Conservation (phyloP, 1,140 invertebrate genomes). For the Drosophila nigrodunni region DNA sequence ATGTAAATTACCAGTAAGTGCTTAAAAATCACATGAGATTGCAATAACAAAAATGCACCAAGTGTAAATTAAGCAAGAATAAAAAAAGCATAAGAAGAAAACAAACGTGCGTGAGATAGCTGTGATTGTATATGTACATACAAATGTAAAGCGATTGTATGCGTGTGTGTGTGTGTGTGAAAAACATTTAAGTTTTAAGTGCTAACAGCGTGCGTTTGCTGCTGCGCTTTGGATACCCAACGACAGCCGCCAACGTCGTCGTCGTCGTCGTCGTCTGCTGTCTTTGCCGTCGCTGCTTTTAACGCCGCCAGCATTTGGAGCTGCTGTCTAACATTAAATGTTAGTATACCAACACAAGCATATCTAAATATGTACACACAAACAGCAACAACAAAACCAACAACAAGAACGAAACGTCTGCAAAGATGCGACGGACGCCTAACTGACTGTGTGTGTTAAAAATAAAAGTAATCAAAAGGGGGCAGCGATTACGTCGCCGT, state of each 20-base stretch:
- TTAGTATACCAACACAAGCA: slow-evolving; percentile 70
- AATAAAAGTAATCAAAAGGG: slow-evolving; percentile 75
- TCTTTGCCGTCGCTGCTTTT: slow-evolving; percentile 26
- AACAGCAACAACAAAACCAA: slow-evolving; percentile 19
- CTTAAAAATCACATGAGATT: slow-evolving; percentile 8
- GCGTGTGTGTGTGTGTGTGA: slow-evolving; percentile 28
- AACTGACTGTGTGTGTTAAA: slow-evolving; percentile 44
- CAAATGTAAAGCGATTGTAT: not conserved
- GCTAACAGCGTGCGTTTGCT: slow-evolving; percentile 40
- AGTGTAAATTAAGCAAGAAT: slow-evolving; percentile 25
- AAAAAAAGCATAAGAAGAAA: slow-evolving; percentile 30
- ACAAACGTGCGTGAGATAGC: slow-evolving; percentile 48
- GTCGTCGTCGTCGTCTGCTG: slow-evolving; percentile 15
- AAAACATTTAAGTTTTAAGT: slow-evolving; percentile 55
- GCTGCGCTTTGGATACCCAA: slow-evolving; percentile 54
- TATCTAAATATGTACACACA: slow-evolving; percentile 39
- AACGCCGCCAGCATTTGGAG: slow-evolving; percentile 44
- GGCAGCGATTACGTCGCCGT: slow-evolving; percentile 53
- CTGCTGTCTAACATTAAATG: slow-evolving; percentile 67
- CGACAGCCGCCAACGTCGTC: not conserved
- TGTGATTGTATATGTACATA: slow-evolving; percentile 29
- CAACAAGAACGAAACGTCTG: slow-evolving; percentile 38
- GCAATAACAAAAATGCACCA: slow-evolving; percentile 44
- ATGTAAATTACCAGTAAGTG: slow-evolving; percentile 41
- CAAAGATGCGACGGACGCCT: slow-evolving; percentile 50